Percentiles rank a stretch among this genome's conserved stretches.
phyloP scores from a whole-genome alignment of 53 echinoderm and acorn worm genomes.

The Holothuria leucospilota region DNA sequence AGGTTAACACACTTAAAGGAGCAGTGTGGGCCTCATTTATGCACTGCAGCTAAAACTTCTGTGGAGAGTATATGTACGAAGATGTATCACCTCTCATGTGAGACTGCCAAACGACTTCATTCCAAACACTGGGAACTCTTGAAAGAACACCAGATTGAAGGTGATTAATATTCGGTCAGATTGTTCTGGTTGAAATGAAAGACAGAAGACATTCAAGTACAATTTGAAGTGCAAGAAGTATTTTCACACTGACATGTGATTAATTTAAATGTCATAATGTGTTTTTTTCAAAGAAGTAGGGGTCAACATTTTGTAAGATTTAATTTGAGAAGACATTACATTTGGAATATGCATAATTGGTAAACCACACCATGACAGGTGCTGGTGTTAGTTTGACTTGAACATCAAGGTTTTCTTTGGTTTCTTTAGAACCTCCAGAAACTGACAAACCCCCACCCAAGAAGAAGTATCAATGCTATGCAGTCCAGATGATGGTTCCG shows the following conservation, averaged over 20 bases:
- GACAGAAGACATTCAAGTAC: too few species aligned
- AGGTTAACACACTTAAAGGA: slow-evolving; percentile 89
- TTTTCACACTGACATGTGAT: too few species aligned
- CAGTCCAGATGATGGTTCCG: slow-evolving; percentile 79
- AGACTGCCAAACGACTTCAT: slow-evolving; percentile 76
- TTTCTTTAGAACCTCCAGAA: slow-evolving; percentile 76
- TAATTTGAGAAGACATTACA: too few species aligned
- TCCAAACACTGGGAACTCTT: slow-evolving; percentile 94
- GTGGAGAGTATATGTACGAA: slow-evolving; percentile 95
- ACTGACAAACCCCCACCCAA: slow-evolving; percentile 84
- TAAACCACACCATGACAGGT: too few species aligned
- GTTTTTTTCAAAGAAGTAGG: too few species aligned
- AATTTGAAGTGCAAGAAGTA: too few species aligned
- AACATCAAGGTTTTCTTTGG: background rate
- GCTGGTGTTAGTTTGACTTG: too few species aligned
- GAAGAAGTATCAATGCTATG: slow-evolving; percentile 86
- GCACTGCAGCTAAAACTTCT: slow-evolving; percentile 84
- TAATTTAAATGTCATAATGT: too few species aligned
- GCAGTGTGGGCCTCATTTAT: slow-evolving; percentile 93
- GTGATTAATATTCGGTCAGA: slow-evolving; percentile 35
- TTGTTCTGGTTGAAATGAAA: too few species aligned
- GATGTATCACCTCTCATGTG: slow-evolving; percentile 82
- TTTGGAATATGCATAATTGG: too few species aligned
- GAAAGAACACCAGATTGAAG: slow-evolving; percentile 94
- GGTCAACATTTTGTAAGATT: too few species aligned